A percentile compares a stretch with the other conserved stretches of the same genome.
phyloP scores from a whole-genome alignment of 2,797 vertebrate genomes.

The Pogonophryne albipinna region DNA sequence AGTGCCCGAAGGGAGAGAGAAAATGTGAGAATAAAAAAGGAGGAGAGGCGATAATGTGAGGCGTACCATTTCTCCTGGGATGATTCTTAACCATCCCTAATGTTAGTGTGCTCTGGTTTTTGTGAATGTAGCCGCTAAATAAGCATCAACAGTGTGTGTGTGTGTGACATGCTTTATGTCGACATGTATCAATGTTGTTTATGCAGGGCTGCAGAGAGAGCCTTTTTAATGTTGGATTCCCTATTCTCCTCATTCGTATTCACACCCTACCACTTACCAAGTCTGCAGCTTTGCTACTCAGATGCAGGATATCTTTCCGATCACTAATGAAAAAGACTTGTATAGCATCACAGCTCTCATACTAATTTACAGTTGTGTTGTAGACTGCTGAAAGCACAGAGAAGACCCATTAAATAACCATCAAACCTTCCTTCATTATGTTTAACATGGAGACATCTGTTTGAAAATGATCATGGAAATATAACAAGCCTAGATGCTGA shows the following conservation, averaged over 20 bases:
- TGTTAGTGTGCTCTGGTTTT: conserved; percentile 18
- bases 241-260: conserved; percentile 25
- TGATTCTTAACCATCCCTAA: conserved; percentile 25
- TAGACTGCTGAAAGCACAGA: conserved; percentile 6
- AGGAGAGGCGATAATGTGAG: conserved; percentile 7
- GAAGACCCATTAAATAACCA: conserved; percentile 7
- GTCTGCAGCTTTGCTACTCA: conserved; percentile 28
- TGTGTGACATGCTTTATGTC: neutral
- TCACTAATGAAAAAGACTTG: neutral
- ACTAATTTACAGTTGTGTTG: conserved; percentile 16
- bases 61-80: conserved; percentile 26
- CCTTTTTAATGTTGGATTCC: conserved; percentile 26
- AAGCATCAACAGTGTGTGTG: conserved; percentile 6
- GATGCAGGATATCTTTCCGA: conserved; percentile 12
- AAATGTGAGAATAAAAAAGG: neutral
- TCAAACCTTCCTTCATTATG: neutral
- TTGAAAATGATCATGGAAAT: conserved; percentile 9
- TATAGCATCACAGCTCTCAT: conserved; percentile 25
- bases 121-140: conserved; percentile 22
- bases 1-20: conserved; percentile 8
- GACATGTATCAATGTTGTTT: conserved; percentile 22
- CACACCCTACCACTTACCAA: conserved; percentile 38
- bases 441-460: conserved; percentile 21
- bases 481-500: neutral
- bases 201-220: conserved; percentile 12